phyloP scores from a whole-genome alignment of 1,140 invertebrate species.

The Mesaphorura yosii region DNA sequence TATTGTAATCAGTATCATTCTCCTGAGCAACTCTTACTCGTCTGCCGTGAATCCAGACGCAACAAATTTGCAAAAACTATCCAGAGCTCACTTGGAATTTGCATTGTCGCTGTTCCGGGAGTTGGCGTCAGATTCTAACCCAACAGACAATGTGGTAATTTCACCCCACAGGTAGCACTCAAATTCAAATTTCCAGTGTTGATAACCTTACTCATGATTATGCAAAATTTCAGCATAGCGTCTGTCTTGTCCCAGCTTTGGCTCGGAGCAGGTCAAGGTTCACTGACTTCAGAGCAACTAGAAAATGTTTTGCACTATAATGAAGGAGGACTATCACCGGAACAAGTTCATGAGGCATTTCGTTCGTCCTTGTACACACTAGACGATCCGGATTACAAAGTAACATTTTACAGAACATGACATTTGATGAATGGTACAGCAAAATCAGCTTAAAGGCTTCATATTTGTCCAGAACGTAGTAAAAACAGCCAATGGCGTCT shows the following conservation, averaged over 20 bases:
- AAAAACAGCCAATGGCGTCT: constrained; percentile 31
- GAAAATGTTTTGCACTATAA: constrained; percentile 32
- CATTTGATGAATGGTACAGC: not conserved
- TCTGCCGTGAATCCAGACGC: too few relatives aligned
- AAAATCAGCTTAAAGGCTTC: not conserved
- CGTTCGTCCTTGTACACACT: constrained; percentile 18
- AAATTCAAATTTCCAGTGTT: not conserved
- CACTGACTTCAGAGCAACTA: constrained; percentile 32
- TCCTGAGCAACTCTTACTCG: too few relatives aligned
- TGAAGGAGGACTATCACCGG: constrained; percentile 18
- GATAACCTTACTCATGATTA: not conserved
- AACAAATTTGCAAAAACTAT: constrained; percentile 32
- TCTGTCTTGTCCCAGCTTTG: constrained; percentile 34
- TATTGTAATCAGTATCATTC: too few relatives aligned
- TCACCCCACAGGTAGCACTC: constrained; percentile 32
- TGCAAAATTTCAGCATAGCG: constrained; percentile 28
- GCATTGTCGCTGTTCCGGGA: constrained; percentile 32
- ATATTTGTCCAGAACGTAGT: constrained; percentile 21
- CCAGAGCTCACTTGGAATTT: constrained; percentile 35
- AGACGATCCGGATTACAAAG: constrained; percentile 25
- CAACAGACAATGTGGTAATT: constrained; percentile 33
- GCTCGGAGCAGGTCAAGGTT: constrained; percentile 32
- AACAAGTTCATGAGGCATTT: constrained; percentile 29
- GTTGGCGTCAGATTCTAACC: constrained; percentile 27
- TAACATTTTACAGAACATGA: constrained; percentile 1